phyloP scores from a whole-genome alignment of 2,888 invertebrate species.

The Eumacrocentrus americanus region DNA sequence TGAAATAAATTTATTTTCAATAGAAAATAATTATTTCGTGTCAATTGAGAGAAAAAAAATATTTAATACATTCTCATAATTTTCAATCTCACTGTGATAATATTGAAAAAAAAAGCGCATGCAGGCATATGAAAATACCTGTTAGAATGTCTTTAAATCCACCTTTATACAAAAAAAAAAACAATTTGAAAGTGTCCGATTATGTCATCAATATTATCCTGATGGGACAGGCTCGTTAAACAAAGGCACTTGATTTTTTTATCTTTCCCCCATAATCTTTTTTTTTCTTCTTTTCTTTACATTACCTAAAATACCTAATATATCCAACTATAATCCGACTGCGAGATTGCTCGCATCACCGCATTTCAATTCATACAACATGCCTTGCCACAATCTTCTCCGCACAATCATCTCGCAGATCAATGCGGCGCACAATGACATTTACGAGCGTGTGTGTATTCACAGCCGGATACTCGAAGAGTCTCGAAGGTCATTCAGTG shows the following conservation, averaged over 20 bases:
- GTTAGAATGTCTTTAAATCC: no score
- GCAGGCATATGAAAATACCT: background rate
- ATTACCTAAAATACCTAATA: background rate
- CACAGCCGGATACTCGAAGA: constrained; percentile 19
- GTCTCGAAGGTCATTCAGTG: constrained; percentile 13
- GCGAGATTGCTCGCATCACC: background rate
- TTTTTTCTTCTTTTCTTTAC: no score
- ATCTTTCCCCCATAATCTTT: no score
- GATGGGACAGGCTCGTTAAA: background rate
- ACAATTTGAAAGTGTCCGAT: background rate
- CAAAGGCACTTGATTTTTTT: background rate
- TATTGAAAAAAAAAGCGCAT: background rate
- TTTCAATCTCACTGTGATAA: background rate
- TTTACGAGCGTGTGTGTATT: constrained; percentile 3
- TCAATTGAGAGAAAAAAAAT: no score
- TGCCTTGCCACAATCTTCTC: background rate
- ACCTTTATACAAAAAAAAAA: no score
- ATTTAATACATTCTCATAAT: no score
- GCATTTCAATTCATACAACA: background rate
- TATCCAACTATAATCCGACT: background rate
- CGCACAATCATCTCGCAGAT: background rate
- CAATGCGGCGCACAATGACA: constrained; percentile 9
- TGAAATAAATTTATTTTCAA: no score
- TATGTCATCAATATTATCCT: background rate
- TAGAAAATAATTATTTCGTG: no score